Base-by-base conservation (phyloP, 2,888 invertebrate genomes). In the Troides oblongomaculatus region DNA sequence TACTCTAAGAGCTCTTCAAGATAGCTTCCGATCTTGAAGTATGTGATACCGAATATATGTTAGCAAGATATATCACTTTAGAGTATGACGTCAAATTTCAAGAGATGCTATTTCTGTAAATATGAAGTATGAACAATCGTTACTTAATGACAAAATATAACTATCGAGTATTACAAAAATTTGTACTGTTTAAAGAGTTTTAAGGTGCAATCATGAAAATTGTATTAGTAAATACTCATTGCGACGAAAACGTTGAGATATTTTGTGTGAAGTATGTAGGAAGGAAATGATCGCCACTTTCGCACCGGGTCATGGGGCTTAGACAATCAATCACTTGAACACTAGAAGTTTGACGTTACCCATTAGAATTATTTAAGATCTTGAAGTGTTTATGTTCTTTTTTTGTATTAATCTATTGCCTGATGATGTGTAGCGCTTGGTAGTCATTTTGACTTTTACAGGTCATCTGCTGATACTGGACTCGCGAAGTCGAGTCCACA, bases 61-160 rank as follows among this genome's bases (percentile, higher is more conserved):
- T 12, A 23, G 23, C 23, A 23, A 58, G 12, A 21, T 23, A 23
- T 64, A 64, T 8, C 46, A 59, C 46, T 59, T 36, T 50, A 68
- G 50, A 46, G 17, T 64, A 50, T 68, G 59, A 68, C 68, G 68
- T 68, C 68, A 68, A 23, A 64, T 21, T 50, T 63, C 30, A 39
- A 64, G 63, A 23, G 63, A 62, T 36, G 43, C 63, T 63, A 68
- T 68, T 68, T 67, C 50, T 59, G 68, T 25, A 30, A 30, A 30
- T 30, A 30, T 30, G 4, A 30, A 30, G 5, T 30, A 30, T 30
- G 4, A 30, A 30, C 30, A 30, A 30, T 30, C 30, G 2, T 30
- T 30, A 30, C 43, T 10, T 46, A 46, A 2, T 46, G 1, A 46
- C 3, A 46, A 17, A 12, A 46, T 46, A 46, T 46, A 14, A 46